phyloP scores from a whole-genome alignment of 2,888 invertebrate species.

The Palloptera scutellata region DNA sequence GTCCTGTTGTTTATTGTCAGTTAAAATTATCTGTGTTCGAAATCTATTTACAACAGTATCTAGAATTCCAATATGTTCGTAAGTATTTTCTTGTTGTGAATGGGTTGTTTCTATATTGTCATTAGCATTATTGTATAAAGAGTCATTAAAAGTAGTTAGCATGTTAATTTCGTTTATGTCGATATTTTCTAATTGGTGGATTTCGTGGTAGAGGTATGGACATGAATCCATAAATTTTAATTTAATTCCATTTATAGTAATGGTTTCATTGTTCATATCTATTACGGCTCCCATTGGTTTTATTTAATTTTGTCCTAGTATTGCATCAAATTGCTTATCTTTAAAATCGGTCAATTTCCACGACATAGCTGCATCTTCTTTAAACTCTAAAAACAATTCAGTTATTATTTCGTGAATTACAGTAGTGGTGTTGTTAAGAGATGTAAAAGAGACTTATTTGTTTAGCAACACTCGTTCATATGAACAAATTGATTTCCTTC shows the following conservation, averaged over 20 bases:
- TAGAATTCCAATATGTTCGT: constrained; percentile 9
- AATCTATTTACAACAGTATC: constrained; percentile 4
- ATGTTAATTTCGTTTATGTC: constrained; percentile 11
- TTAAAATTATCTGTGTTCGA: constrained; percentile 12
- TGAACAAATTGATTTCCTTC: neutral
- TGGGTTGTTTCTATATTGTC: neutral
- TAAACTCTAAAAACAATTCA: constrained; percentile 21
- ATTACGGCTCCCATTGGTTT: constrained; percentile 7
- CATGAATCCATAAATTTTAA: neutral
- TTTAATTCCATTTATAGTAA: constrained; percentile 14
- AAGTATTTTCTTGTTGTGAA: constrained; percentile 3
- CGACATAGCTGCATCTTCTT: constrained; percentile 28
- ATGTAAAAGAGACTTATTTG: constrained; percentile 18
- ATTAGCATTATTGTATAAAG: too few relatives aligned
- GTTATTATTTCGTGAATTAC: constrained; percentile 22
- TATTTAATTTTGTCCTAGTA: constrained; percentile 2
- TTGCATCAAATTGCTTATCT: neutral
- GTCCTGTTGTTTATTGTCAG: neutral
- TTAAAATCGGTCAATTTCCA: constrained; percentile 28
- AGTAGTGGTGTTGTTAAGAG: constrained; percentile 23
- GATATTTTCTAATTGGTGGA: neutral
- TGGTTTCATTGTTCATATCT: neutral
- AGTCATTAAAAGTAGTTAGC: too few relatives aligned
- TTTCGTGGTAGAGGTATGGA: neutral
- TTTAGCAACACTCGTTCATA: constrained; percentile 23